These are phyloP conservation scores for Eciton burchellii DNA, from an alignment of 1,140 invertebrate genomes.

Conservation along the genomic window DNA sequence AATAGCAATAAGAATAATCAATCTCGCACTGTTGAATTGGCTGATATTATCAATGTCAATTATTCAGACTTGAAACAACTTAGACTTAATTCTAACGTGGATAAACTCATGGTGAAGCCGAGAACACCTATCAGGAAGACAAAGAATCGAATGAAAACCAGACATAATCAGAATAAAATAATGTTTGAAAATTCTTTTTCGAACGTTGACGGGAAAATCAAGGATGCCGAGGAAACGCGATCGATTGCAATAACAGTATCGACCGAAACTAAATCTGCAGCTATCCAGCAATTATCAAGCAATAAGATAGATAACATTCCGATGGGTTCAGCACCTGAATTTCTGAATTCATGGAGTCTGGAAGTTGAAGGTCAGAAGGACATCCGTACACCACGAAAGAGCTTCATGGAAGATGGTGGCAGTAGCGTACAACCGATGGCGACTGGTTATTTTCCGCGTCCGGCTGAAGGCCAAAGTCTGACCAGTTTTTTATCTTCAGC, in stretches of 20 bases:
- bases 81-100: background rate
- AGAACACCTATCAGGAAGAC: conserved; percentile 58
- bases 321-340: conserved; percentile 78
- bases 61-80: conserved; percentile 73
- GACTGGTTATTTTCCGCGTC: conserved; percentile 88
- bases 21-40: conserved; percentile 69
- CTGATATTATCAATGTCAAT: conserved; percentile 78
- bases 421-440: conserved; percentile 86
- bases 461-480: conserved; percentile 91
- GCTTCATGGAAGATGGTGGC: conserved; percentile 89
- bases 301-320: conserved; percentile 68
- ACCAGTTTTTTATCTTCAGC: conserved; percentile 91
- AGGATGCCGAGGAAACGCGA: conserved; percentile 45
- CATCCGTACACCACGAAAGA: conserved; percentile 86
- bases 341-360: conserved; percentile 74
- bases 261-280: conserved; percentile 22
- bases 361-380: conserved; percentile 86
- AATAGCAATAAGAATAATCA: conserved; percentile 39
- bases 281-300: conserved; percentile 32
- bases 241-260: conserved; percentile 9
- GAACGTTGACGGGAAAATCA: conserved; percentile 67
- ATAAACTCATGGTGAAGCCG: conserved; percentile 38
- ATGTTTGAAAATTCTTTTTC: conserved; percentile 61
- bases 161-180: conserved; percentile 39
- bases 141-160: conserved; percentile 55